Conservation (phyloP, 1,140 invertebrate species). For the Euwallacea fornicatus region DNA sequence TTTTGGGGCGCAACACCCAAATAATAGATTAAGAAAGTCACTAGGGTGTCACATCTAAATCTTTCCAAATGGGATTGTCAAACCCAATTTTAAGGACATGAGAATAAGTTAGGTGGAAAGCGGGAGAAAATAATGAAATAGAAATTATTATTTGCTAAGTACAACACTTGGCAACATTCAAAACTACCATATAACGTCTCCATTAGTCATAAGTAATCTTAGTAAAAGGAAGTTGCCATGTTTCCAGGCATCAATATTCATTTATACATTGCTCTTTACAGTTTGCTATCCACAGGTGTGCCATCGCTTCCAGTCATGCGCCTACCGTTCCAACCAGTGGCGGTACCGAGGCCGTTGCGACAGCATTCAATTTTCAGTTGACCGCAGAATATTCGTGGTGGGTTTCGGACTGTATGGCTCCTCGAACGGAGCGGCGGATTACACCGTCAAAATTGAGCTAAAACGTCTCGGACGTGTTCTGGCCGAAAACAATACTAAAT, state of each 20-base stretch:
- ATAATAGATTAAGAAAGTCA: too few relatives aligned
- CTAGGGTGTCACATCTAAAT: too few relatives aligned
- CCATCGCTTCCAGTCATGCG: slow-evolving; percentile 93
- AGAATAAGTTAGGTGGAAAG: too few relatives aligned
- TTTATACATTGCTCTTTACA: slow-evolving; percentile 5
- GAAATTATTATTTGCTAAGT: too few relatives aligned
- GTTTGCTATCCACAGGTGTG: slow-evolving; percentile 67
- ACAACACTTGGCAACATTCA: too few relatives aligned
- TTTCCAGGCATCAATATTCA: background rate
- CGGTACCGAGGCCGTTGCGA: slow-evolving; percentile 88
- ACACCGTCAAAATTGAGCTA: slow-evolving; percentile 87
- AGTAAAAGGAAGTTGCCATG: too few relatives aligned
- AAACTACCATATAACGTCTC: too few relatives aligned
- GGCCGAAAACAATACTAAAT: slow-evolving; percentile 87
- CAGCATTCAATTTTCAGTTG: slow-evolving; percentile 91
- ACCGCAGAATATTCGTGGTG: slow-evolving; percentile 88
- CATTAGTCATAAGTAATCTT: too few relatives aligned
- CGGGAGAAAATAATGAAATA: too few relatives aligned
- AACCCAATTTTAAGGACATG: too few relatives aligned
- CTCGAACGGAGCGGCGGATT: slow-evolving; percentile 87
- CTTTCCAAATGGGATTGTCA: too few relatives aligned
- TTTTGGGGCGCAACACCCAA: too few relatives aligned
- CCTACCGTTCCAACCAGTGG: slow-evolving; percentile 95
- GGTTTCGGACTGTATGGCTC: slow-evolving; percentile 92
- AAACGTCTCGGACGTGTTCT: slow-evolving; percentile 82